Base-by-base conservation (phyloP, 1,140 invertebrate genomes). In the Propsilocerus akamusi region DNA sequence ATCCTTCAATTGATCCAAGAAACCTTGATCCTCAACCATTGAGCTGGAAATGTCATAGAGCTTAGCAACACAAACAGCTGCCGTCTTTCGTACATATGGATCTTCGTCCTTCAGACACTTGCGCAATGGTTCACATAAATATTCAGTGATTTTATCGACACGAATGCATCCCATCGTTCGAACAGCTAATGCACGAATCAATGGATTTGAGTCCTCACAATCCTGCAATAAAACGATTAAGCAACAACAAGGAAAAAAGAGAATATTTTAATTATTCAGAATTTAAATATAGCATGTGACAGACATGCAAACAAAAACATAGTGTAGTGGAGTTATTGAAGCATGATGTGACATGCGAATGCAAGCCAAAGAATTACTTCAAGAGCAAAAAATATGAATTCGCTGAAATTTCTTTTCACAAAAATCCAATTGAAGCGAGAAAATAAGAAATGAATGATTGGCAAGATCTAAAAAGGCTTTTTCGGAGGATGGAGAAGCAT, bases 61-160 rank as follows among this genome's bases (percentile, higher is more conserved):
- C 67, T 99, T 99, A 24, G 96, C 97, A 14, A 99, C 97, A 67
- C 95, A 99, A 25, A 99, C 95, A 10, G 97, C 97, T 14, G 97
- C 97, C 2, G 97, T 99, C 72, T 99, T 99, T 47, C 96, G 74
- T 1, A 99, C 97, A 71, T 99, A 99, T 0, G 97, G 97, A 74
- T 99, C 97, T 67, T 99, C 96, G 71, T 99, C 97, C 65, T 93
- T 92, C 56, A 99, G 74, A 69, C 97, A 99, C 66, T 99, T 99
- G 46, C 97, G 72, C 52, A 99, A 70, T 4, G 97, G 97, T 64
- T 99, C 96, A 70, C 97, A 99, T 7, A 99, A 71, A 71, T 99
- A 99, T 71, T 99, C 97, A 3, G 97, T 99, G 58, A 99, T 99
- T 72, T 99, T 99, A 69, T 99, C 97, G 46, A 99, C 97, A 46